Conservation (phyloP, 1,140 invertebrate genomes). For the Halyomorpha halys region DNA sequence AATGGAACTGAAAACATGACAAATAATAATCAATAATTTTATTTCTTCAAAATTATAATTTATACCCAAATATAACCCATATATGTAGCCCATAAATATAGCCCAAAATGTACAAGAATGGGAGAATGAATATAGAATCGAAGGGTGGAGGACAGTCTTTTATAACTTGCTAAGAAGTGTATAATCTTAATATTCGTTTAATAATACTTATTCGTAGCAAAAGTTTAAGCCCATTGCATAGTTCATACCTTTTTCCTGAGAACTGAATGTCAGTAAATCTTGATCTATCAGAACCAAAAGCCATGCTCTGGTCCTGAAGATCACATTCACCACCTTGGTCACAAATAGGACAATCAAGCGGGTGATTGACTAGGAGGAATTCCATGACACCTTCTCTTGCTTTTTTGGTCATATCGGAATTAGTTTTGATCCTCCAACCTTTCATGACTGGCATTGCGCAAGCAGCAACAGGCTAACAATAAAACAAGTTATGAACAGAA, state of each 20-base stretch:
- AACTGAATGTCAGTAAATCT: conserved; percentile 89
- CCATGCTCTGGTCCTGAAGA: conserved; percentile 96
- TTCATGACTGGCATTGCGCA: conserved; percentile 99
- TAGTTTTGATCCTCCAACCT: conserved; percentile 93
- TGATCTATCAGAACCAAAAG: conserved; percentile 94
- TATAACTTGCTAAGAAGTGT: no score
- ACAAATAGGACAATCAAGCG: conserved; percentile 98
- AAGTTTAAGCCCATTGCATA: no score
- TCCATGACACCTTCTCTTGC: conserved; percentile 99
- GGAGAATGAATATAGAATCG: no score
- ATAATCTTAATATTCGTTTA: no score
- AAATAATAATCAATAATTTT: no score
- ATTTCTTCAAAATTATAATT: no score
- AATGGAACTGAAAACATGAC: no score
- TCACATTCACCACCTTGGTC: conserved; percentile 99
- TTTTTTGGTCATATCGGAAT: conserved; percentile 88
- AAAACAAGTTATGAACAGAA: neutral
- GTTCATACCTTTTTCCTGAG: conserved; percentile 70
- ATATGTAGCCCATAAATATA: no score
- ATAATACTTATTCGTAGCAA: no score
- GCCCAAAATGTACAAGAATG: no score
- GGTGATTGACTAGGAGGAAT: conserved; percentile 96
- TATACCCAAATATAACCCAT: no score
- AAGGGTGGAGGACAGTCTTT: no score
- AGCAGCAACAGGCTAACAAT: conserved; percentile 87